These are phyloP conservation scores for Agapostemon virescens DNA, from an alignment of 2,888 invertebrate genomes.

Conservation along the genomic window DNA sequence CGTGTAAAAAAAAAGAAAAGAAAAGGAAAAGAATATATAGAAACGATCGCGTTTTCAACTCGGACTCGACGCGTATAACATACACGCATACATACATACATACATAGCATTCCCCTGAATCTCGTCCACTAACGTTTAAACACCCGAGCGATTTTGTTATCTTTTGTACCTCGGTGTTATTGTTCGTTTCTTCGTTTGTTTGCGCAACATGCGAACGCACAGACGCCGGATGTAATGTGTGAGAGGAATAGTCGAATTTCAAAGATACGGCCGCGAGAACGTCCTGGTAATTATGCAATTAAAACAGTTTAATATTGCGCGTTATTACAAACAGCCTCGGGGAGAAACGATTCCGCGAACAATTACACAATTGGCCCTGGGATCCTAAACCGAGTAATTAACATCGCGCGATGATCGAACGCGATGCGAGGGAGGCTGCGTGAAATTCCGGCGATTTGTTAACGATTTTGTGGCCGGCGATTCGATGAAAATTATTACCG, in stretches of 20 bases:
- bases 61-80: not conserved
- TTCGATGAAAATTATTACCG: not conserved
- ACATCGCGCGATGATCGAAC: not conserved
- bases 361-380: not conserved
- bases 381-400: not conserved
- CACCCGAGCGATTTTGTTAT: not conserved
- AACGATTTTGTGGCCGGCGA: not conserved
- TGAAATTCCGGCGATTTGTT: not conserved
- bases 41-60: conserved; percentile 4
- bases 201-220: not conserved
- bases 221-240: not conserved
- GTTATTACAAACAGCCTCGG: conserved; percentile 3
- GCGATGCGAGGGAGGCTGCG: conserved; percentile 1
- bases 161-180: not conserved
- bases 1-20: not conserved
- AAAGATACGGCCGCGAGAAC: not conserved
- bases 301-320: conserved; percentile 1
- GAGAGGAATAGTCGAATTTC: not conserved
- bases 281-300: conserved; percentile 12
- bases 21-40: no score
- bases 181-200: not conserved
- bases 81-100: not conserved
- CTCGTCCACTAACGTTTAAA: conserved; percentile 5
- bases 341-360: conserved; percentile 18
- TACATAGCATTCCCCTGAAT: not conserved